phyloP scores from a whole-genome alignment of 1,140 invertebrate genomes.

The Drosophila carrolli region DNA sequence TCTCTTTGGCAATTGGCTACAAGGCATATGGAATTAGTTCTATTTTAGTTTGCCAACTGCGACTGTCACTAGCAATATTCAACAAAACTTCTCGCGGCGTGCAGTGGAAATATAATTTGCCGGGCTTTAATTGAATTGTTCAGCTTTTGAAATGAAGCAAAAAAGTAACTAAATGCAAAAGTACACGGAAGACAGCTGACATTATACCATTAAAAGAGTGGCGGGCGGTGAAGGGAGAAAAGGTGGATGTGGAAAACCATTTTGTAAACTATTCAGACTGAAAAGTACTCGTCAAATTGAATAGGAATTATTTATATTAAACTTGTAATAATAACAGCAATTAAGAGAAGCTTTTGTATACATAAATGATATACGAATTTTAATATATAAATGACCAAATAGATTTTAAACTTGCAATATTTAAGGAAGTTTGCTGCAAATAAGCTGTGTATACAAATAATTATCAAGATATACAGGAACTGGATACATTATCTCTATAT shows the following conservation, averaged over 20 bases:
- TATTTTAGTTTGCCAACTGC: conserved; percentile 52
- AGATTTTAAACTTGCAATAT: too few relatives aligned
- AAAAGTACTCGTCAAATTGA: too few relatives aligned
- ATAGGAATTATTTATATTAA: background rate
- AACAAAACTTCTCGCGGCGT: conserved; percentile 40
- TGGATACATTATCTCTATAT: too few relatives aligned
- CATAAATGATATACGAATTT: too few relatives aligned
- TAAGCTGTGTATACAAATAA: too few relatives aligned
- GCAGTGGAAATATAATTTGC: conserved; percentile 59
- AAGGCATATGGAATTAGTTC: conserved; percentile 81
- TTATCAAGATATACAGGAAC: too few relatives aligned
- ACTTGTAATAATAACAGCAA: too few relatives aligned
- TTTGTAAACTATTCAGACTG: background rate
- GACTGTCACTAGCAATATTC: conserved; percentile 66
- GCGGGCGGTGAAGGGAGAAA: background rate
- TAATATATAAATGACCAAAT: too few relatives aligned
- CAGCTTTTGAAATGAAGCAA: conserved; percentile 24
- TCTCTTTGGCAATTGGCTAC: conserved; percentile 59
- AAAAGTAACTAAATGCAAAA: conserved; percentile 2
- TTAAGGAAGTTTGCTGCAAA: too few relatives aligned
- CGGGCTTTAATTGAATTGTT: conserved; percentile 70
- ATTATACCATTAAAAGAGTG: conserved; percentile 15
- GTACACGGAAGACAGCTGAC: conserved; percentile 15
- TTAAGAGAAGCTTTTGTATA: too few relatives aligned
- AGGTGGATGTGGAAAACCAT: background rate